Base-by-base conservation (phyloP, 1,140 invertebrate genomes). In the Araneus ventricosus region DNA sequence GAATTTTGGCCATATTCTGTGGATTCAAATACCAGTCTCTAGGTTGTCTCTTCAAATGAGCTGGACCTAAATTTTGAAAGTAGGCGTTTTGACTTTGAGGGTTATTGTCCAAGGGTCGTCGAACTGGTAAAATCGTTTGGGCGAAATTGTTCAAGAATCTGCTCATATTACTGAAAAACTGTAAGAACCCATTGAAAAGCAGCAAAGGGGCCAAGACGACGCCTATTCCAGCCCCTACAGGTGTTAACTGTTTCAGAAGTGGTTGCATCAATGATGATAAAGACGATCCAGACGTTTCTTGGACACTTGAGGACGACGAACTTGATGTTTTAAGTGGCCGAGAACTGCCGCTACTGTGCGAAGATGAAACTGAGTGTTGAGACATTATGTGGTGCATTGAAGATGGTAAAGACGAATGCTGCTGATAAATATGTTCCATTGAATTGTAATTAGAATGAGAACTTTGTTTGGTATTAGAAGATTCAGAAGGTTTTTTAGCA, bases 121-220 rank as follows among this genome's bases (percentile, higher is more conserved):
- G 57, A 10, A 79, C 57, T 8, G 92, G 92, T 5, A 88, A 37
- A 14, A 93, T 89, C 1, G 87, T 89, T 52, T 88, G 75, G 20
- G 87, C 86, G 57, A 93, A 93, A 57, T 67, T 84, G 52, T 93
- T 89, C 45, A 93, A 52, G 80, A 89, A 93, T 52, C 59, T 24
- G 27, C 92, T 93, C 86, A 93, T 93, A 34, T 85, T 93, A 41
- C 92, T 93, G 61, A 93, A 93, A 37, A 93, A 93, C 10, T 75
- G 70, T 52, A 93, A 67, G 45, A 93, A 93, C 10, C 92, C 92
- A 70, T 89, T 88, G 14, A 93, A 88, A 17, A 93, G 87, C n/a
- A 93, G 41, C n/a, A 93, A 14, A 52, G 92, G 92, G 1, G 92
- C 92, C 39, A 93, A 84, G 3, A 93, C 79, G 20, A 93, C 92